Evolutionary conservation across 2,113 vertebrate genomes (phyloP).

Genomic region (Pantherophis guttatus): DNA sequence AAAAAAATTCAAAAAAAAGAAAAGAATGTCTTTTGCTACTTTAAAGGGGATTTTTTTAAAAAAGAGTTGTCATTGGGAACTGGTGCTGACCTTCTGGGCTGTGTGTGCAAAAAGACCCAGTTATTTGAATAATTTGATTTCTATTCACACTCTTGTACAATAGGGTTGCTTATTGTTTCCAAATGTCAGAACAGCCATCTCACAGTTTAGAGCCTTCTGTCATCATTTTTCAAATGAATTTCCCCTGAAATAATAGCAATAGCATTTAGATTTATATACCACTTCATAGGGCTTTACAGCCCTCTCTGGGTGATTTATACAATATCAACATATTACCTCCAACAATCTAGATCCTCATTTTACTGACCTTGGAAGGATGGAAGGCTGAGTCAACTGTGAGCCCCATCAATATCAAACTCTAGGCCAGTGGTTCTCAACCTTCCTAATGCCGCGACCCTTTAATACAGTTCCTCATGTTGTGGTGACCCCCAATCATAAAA

Average conservation of each 20-base stretch:
- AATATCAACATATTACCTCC: neutral
- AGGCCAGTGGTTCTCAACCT: too few relatives aligned
- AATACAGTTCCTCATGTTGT: too few relatives aligned
- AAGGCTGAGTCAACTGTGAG: too few relatives aligned
- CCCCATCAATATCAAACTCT: neutral
- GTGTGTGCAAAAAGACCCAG: neutral
- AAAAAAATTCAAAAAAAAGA: too few relatives aligned
- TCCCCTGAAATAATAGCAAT: neutral
- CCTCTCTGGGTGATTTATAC: neutral
- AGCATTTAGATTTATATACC: neutral
- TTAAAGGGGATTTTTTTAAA: neutral
- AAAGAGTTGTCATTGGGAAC: constrained; percentile 13
- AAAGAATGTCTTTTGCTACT: neutral
- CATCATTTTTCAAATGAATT: neutral
- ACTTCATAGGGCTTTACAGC: neutral
- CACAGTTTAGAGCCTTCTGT: neutral
- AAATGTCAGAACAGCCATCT: neutral
- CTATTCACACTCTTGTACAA: neutral
- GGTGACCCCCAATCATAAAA: too few relatives aligned
- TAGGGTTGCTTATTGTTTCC: neutral
- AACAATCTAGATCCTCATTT: too few relatives aligned
- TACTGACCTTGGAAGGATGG: too few relatives aligned
- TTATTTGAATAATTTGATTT: neutral
- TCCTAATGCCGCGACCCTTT: too few relatives aligned
- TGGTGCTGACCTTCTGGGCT: neutral